phyloP scores from a whole-genome alignment of 2,888 invertebrate genomes.

The Phasia obesa region DNA sequence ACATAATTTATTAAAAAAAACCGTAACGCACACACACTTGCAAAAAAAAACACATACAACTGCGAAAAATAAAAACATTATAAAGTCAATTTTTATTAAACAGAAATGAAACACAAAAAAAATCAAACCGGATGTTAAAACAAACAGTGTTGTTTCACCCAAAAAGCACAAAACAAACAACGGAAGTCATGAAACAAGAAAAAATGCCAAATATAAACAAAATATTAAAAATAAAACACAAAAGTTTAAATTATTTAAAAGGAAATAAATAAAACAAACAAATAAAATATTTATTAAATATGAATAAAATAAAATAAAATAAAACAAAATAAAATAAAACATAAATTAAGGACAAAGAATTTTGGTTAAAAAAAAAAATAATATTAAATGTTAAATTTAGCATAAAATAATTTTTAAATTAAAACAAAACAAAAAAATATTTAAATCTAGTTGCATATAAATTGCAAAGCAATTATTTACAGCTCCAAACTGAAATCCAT shows the following conservation, averaged over 20 bases:
- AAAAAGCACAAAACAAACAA: constrained; percentile 50
- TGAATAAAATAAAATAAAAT: background rate
- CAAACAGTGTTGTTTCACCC: background rate
- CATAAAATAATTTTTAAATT: constrained; percentile 23
- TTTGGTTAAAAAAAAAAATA: background rate
- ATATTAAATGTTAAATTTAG: constrained; percentile 17
- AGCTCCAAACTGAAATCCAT: constrained; percentile 12
- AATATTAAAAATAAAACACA: background rate
- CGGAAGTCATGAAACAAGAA: constrained; percentile 23
- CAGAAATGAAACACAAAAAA: constrained; percentile 5
- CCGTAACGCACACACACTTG: background rate
- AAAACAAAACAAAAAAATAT: constrained; percentile 20
- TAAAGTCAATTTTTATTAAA: constrained; percentile 63
- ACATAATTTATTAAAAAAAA: constrained; percentile 16
- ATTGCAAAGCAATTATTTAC: constrained; percentile 65
- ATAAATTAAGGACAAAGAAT: background rate
- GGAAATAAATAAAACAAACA: background rate
- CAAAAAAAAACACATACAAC: background rate
- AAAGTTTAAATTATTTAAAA: constrained; percentile 5
- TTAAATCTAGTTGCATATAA: constrained; percentile 37
- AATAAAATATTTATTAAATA: background rate
- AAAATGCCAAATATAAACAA: constrained; percentile 60
- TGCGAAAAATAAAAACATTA: constrained; percentile 7
- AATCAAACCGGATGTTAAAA: constrained; percentile 4
- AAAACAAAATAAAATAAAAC: too few species aligned